These are phyloP conservation scores for Himalopsyche kuldschensis DNA, from an alignment of 2,888 invertebrate genomes.

Conservation along the genomic window DNA sequence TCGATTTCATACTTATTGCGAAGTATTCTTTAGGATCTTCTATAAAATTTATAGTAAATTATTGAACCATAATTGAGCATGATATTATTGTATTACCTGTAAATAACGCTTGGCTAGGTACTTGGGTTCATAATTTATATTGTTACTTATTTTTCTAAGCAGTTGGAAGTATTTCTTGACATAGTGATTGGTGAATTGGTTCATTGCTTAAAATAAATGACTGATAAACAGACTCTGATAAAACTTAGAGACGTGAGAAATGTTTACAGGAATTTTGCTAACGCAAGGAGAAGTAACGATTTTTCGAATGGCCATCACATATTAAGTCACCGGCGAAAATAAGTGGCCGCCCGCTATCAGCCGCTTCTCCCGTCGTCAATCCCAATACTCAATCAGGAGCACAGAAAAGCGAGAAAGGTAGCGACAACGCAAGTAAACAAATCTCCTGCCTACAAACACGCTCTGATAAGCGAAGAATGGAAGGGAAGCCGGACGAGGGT, in stretches of 20 bases:
- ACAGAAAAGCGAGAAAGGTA: conserved; percentile 19
- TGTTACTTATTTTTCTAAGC: no score
- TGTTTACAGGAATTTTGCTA: not conserved
- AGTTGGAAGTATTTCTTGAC: no score
- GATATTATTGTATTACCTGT: no score
- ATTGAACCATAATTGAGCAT: no score
- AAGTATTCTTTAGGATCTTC: no score
- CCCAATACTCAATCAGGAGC: conserved; percentile 24
- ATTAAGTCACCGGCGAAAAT: conserved; percentile 7
- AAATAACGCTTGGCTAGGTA: no score
- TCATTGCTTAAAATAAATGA: no score
- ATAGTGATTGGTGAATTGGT: no score
- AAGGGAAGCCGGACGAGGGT: conserved; percentile 7
- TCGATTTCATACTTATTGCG: no score
- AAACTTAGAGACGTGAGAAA: not conserved
- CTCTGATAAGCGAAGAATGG: conserved; percentile 22
- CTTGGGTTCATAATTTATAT: no score
- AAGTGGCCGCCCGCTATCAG: conserved; percentile 19
- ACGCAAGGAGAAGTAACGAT: conserved; percentile 1
- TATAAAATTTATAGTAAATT: no score
- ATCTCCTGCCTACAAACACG: conserved; percentile 24
- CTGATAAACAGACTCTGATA: not conserved
- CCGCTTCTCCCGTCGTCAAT: not conserved
- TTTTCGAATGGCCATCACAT: conserved; percentile 15
- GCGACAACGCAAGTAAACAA: conserved; percentile 25